Evolutionary conservation across 1,140 invertebrate species (phyloP).

Genomic region (Drosophila jambulina): DNA sequence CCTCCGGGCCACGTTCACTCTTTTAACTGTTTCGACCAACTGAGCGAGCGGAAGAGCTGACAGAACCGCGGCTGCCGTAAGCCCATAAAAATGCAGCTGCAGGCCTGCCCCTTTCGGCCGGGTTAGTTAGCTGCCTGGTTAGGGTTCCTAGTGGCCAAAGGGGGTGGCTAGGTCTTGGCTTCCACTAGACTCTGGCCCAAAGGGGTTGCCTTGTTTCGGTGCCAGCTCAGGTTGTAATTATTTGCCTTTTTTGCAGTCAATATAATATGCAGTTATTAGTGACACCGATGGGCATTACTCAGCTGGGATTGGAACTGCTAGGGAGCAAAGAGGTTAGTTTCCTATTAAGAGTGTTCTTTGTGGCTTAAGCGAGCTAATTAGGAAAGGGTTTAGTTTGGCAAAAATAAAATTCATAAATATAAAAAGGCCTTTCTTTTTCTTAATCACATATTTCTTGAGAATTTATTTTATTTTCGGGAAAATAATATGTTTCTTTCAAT

Average conservation of each 20-base stretch:
- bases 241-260: constrained; percentile 60
- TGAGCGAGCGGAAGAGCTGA: constrained; percentile 15
- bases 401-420: background rate
- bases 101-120: constrained; percentile 2
- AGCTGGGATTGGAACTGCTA: constrained; percentile 13
- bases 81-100: constrained; percentile 79
- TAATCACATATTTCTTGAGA: too few species aligned
- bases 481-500: constrained; percentile 9
- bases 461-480: background rate
- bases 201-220: constrained; percentile 39
- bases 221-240: constrained; percentile 35
- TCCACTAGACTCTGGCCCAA: constrained; percentile 26
- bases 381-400: background rate
- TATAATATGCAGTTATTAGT: constrained; percentile 76
- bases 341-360: constrained; percentile 1
- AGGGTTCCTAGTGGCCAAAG: constrained; percentile 31
- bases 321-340: constrained; percentile 40
- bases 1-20: constrained; percentile 49
- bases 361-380: background rate
- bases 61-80: constrained; percentile 43
- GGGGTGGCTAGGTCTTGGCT: constrained; percentile 41
- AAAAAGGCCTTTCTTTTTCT: background rate
- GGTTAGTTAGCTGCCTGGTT: constrained; percentile 21
- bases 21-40: constrained; percentile 58
- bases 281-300: constrained; percentile 63